Evolutionary conservation across 2,888 invertebrate species (phyloP), one percentile per base, ranked within the genome.

Genomic region (Frankliniella fusca): DNA sequence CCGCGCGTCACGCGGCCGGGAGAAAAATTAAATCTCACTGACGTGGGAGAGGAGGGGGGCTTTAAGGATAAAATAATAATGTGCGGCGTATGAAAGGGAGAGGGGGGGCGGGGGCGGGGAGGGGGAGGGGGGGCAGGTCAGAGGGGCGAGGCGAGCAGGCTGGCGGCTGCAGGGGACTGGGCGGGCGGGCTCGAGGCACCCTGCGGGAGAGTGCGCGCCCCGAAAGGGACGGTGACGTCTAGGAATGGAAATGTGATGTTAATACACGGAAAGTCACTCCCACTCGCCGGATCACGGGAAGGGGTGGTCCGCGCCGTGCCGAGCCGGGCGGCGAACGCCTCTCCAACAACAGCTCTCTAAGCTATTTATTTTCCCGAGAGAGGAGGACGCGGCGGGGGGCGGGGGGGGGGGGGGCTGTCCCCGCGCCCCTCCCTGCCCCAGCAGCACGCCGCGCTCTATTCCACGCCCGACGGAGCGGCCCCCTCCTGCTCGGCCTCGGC

Each of bases 231-330:
- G 54, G 18, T 2, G 54, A 18, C 15, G 54, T 15, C 70, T 76
- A 76, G 70, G 27, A 76, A 76, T 76, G 70, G 70, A 76, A 76
- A 76, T 76, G 70, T 76, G 23, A 76, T 76, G 70, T 76, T 76
- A 76, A 76, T 76, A 76, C 70, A 76, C 70, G 70, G 70, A 76
- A 76, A 76, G 70, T 76, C 70, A 76, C 70, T 76, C 70, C 70
- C 70, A n/a, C 11, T 9, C 61, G 61, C 61, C 61, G 61, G 61
- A 61, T 61, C 61, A 61, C 18, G 61, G 20, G 18, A 38, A 38
- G 38, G 38, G 38, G 38, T 38, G 38, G 38, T 38, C 38, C 38
- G 38, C 38, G 38, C 38, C 38, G 54, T 11, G 54, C 54, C 18
- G 18, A 15, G 18, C 54, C 54, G 18, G 54, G 20, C 54, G 5